Evolutionary conservation across 2,888 invertebrate genomes (phyloP).

Genomic region (Heliconius sara): DNA sequence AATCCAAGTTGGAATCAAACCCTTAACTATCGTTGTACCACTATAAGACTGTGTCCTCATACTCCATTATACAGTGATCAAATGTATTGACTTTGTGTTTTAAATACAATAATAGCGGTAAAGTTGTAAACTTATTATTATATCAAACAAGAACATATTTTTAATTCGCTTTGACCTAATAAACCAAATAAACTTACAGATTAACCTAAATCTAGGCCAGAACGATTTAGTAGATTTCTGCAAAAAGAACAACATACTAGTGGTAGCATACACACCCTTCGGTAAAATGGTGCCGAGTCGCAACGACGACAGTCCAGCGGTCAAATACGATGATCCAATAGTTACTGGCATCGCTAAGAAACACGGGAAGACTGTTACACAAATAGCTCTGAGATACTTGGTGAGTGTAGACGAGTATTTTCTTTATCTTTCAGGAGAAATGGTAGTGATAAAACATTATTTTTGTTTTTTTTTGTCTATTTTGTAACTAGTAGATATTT

Average conservation of each 20-base stretch:
- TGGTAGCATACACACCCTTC: slow-evolving; percentile 87
- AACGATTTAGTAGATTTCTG: slow-evolving; percentile 86
- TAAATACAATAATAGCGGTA: no score
- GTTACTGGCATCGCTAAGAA: slow-evolving; percentile 84
- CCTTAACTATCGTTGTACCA: no score
- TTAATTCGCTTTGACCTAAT: background rate
- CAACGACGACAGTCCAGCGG: slow-evolving; percentile 74
- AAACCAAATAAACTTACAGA: slow-evolving; percentile 53
- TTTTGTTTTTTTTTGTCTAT: no score
- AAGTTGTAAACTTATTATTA: no score
- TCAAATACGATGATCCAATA: slow-evolving; percentile 80
- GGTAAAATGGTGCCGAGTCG: slow-evolving; percentile 83
- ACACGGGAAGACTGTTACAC: slow-evolving; percentile 86
- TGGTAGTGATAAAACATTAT: no score
- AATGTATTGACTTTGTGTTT: no score
- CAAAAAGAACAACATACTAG: slow-evolving; percentile 80
- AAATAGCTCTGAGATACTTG: slow-evolving; percentile 85
- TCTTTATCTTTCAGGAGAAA: no score
- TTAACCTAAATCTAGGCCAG: slow-evolving; percentile 87
- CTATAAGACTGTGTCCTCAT: no score
- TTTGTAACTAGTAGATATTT: no score
- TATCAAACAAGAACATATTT: no score
- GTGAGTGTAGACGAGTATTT: slow-evolving; percentile 61
- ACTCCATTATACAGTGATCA: no score
- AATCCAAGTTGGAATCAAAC: no score